These are phyloP conservation scores for Ammodytes marinus DNA, from an alignment of 2,113 vertebrate species.

Conservation along the genomic window DNA sequence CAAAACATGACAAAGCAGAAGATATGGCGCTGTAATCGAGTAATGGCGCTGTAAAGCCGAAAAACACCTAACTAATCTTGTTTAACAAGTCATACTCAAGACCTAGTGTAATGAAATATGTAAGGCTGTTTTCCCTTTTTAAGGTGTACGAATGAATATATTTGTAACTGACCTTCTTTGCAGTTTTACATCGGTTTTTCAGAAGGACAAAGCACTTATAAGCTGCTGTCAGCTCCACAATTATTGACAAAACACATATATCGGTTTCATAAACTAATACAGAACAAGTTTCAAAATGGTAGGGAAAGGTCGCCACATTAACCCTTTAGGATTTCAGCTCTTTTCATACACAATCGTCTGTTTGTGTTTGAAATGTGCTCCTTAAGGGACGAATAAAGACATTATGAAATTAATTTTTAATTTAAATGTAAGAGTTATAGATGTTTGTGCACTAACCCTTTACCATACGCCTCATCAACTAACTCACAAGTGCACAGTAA, in stretches of 20 bases:
- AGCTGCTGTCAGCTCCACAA: background rate
- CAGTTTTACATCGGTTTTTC: background rate
- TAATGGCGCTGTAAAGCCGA: no score
- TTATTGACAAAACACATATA: background rate
- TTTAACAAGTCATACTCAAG: background rate
- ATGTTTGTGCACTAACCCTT: background rate
- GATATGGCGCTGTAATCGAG: background rate
- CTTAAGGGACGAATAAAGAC: no score
- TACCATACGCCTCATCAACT: background rate
- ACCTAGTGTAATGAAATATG: background rate
- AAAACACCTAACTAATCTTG: background rate
- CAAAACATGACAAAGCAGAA: background rate
- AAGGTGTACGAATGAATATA: background rate
- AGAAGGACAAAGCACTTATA: background rate
- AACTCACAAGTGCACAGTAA: background rate
- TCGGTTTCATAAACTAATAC: background rate
- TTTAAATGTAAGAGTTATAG: no score
- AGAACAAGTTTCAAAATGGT: background rate
- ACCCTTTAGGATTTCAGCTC: background rate
- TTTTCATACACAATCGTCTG: background rate
- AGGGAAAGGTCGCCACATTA: no score
- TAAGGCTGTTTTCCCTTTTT: background rate
- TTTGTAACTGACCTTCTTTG: background rate
- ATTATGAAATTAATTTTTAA: background rate
- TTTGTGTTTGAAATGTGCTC: background rate